Conservation (phyloP, 2,888 invertebrate species). For the Drosophila phalerata region DNA sequence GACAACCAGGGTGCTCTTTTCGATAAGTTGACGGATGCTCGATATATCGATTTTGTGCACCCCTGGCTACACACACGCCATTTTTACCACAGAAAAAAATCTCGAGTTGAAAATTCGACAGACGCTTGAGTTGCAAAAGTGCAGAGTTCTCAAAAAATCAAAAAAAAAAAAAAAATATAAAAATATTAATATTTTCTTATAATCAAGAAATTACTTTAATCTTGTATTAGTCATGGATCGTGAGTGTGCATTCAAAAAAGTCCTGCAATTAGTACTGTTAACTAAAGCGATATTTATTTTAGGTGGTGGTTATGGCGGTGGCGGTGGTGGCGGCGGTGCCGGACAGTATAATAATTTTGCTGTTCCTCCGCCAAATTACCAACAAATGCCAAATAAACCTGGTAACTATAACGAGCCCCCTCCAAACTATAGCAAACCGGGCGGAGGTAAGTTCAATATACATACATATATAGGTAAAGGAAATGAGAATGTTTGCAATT, state of each 20-base stretch:
- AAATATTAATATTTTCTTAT: conserved; percentile 11
- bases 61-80: conserved; percentile 63
- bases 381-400: conserved; percentile 81
- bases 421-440: conserved; percentile 81
- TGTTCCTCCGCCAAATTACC: conserved; percentile 84
- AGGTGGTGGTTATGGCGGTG: conserved; percentile 75
- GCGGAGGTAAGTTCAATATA: conserved; percentile 72
- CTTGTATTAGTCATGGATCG: conserved; percentile 70
- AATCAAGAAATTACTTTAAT: conserved; percentile 18
- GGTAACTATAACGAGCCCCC: conserved; percentile 84
- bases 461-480: no score
- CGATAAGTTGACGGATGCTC: conserved; percentile 20
- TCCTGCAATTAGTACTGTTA: neutral
- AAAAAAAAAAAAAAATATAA: conserved; percentile 9
- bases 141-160: neutral
- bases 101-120: conserved; percentile 37
- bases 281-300: conserved; percentile 21
- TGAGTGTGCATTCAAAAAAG: conserved; percentile 62
- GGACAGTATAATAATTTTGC: conserved; percentile 84
- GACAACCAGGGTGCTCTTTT: neutral
- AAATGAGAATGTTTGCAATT: conserved; percentile 1
- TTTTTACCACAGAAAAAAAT: conserved; percentile 57
- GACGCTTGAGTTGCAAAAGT: conserved; percentile 43
- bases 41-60: conserved; percentile 29
- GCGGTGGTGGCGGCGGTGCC: conserved; percentile 66